phyloP scores from a whole-genome alignment of 2,797 vertebrate species.

The Chromis chromis region DNA sequence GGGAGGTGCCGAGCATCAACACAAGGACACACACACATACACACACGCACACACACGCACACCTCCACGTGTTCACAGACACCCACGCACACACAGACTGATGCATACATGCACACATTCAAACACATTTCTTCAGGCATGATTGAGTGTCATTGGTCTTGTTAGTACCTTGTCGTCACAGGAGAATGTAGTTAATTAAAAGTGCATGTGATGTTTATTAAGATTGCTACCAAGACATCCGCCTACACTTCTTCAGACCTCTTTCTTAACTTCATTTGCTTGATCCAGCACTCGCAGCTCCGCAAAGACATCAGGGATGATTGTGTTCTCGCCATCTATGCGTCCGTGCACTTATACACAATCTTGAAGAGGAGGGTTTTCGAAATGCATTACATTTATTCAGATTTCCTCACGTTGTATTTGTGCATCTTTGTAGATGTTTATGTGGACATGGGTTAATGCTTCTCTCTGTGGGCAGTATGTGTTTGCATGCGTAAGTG shows the following conservation, averaged over 20 bases:
- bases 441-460: background rate
- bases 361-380: slow-evolving; percentile 21
- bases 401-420: slow-evolving; percentile 32
- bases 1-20: slow-evolving; percentile 36
- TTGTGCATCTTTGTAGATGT: background rate
- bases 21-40: slow-evolving; percentile 19
- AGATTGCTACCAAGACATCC: slow-evolving; percentile 68
- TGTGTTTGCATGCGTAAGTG: slow-evolving; percentile 40
- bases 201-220: slow-evolving; percentile 77
- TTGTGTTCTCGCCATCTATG: slow-evolving; percentile 24
- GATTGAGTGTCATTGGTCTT: slow-evolving; percentile 69
- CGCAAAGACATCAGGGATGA: slow-evolving; percentile 37
- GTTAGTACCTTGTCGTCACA: slow-evolving; percentile 76
- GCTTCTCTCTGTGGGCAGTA: background rate
- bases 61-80: slow-evolving; percentile 25
- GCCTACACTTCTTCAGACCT: slow-evolving; percentile 62
- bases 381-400: slow-evolving; percentile 33
- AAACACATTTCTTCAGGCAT: slow-evolving; percentile 53
- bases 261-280: slow-evolving; percentile 70
- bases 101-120: background rate
- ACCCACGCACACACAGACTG: slow-evolving; percentile 1
- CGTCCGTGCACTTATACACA: slow-evolving; percentile 28
- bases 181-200: slow-evolving; percentile 79
- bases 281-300: slow-evolving; percentile 42
- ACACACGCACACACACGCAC: slow-evolving; percentile 24